Evolutionary conservation across 2,888 invertebrate species (phyloP).

Genomic region (Thalpophila matura): DNA sequence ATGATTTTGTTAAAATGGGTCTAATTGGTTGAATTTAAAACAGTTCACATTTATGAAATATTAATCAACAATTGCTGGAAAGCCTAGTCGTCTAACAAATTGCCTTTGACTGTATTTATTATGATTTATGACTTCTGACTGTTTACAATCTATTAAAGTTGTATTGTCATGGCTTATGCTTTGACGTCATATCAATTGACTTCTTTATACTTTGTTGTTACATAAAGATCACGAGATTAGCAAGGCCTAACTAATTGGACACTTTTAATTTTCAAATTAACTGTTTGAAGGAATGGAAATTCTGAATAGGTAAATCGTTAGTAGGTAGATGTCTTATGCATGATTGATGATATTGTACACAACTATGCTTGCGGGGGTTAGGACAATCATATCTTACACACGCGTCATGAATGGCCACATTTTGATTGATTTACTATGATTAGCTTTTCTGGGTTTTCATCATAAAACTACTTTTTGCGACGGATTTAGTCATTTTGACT

Average conservation of each 20-base stretch:
- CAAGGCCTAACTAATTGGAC: conserved; percentile 22
- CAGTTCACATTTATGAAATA: too few species aligned
- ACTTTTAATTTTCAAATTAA: conserved; percentile 7
- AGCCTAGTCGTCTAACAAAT: not conserved
- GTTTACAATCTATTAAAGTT: conserved; percentile 10
- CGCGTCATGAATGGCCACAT: not conserved
- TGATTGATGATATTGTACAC: conserved; percentile 22
- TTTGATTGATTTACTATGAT: conserved; percentile 27
- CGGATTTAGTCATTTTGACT: conserved; percentile 20
- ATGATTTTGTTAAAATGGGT: too few species aligned
- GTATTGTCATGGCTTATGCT: conserved; percentile 19
- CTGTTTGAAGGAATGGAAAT: conserved; percentile 1
- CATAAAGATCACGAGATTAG: conserved; percentile 19
- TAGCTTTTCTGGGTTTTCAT: not conserved
- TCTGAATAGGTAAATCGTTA: too few species aligned
- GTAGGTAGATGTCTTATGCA: too few species aligned
- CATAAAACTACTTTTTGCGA: not conserved
- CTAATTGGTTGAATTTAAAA: too few species aligned
- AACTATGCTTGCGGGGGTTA: conserved; percentile 31
- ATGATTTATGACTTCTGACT: conserved; percentile 21
- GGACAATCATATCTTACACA: conserved; percentile 20
- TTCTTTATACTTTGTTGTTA: conserved; percentile 8
- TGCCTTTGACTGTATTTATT: conserved; percentile 2
- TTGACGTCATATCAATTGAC: conserved; percentile 52
- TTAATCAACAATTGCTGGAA: conserved; percentile 6